Conservation (phyloP, 2,888 invertebrate species). For the Schizotus pectinicornis region DNA sequence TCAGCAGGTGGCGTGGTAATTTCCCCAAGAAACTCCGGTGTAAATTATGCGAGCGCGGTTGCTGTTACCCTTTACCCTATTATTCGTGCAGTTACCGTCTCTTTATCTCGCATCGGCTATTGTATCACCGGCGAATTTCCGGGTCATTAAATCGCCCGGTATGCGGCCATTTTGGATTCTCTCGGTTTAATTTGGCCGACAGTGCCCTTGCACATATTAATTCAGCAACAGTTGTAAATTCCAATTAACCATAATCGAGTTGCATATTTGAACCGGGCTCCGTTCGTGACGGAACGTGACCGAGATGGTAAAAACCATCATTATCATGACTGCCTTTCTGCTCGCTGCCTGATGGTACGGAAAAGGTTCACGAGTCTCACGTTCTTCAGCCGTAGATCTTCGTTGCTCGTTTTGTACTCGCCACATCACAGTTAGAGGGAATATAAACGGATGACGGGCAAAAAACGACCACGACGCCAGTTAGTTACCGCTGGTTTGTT, state of each 20-base stretch:
- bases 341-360: slow-evolving; percentile 30
- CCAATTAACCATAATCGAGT: slow-evolving; percentile 37
- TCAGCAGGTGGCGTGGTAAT: no score
- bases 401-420: background rate
- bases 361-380: slow-evolving; percentile 24
- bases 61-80: background rate
- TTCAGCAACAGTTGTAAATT: slow-evolving; percentile 27
- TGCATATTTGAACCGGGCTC: slow-evolving; percentile 35
- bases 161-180: background rate
- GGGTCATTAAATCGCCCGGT: background rate
- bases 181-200: background rate
- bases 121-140: background rate
- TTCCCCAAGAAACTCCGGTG: no score
- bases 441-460: background rate
- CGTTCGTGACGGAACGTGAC: slow-evolving; percentile 36
- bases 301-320: slow-evolving; percentile 34
- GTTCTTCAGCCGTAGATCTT: slow-evolving; percentile 15
- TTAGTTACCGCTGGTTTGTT: background rate
- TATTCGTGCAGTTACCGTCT: background rate
- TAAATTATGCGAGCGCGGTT: no score
- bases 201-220: slow-evolving; percentile 14
- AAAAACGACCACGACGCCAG: background rate
- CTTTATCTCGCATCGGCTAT: background rate
- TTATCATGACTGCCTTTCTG: slow-evolving; percentile 16
- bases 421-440: slow-evolving; percentile 1